Evolutionary conservation across 2,888 invertebrate species (phyloP), one percentile per base, ranked within the genome.

Genomic region (Bruchidius siliquastri): DNA sequence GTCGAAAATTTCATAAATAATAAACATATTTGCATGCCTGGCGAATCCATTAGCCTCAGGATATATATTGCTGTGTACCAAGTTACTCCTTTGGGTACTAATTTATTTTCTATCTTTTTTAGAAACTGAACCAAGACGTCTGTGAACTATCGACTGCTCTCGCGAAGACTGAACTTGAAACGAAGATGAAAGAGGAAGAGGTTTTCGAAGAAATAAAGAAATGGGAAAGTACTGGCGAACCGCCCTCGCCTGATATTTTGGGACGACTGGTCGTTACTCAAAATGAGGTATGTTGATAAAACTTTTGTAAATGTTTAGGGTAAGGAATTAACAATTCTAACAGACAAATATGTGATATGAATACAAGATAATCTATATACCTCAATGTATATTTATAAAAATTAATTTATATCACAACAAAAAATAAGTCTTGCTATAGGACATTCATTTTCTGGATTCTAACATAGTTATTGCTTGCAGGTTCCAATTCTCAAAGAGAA

Each of bases 91-190:
- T 66, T 71, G 20, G 49, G 49, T 20, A 49, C 49, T 71, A 71
- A 67, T 20, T 72, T 21, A 4, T 21, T 69, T 32, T 26, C 20
- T 70, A 70, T 73, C 77, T 75, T 76, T 82, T 85, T 76, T 82
- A 90, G 89, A 88, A 88, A 81, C 84, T 90, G 73, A 90, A 88
- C 81, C 88, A 89, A 83, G 90, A 90, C 80, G 88, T 90, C 77
- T 89, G 89, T 80, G 89, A 89, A 79, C 83, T 90, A 80, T 89
- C 89, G 76, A 89, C 89, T 1, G 85, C 89, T 71, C 87, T 89
- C 80, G 87, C 88, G 75, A 86, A 87, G 80, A 81, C 85, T 32
- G 86, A 87, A 79, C 72, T 85, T 72, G 84, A 85, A 74, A 80
- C 82, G 72, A 84, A 83, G 74, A 79, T 81, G 32, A 86, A 84